Percentiles rank a stretch among this genome's conserved stretches.
phyloP scores from a whole-genome alignment of 2,113 vertebrate genomes.

The Indicator indicator region DNA sequence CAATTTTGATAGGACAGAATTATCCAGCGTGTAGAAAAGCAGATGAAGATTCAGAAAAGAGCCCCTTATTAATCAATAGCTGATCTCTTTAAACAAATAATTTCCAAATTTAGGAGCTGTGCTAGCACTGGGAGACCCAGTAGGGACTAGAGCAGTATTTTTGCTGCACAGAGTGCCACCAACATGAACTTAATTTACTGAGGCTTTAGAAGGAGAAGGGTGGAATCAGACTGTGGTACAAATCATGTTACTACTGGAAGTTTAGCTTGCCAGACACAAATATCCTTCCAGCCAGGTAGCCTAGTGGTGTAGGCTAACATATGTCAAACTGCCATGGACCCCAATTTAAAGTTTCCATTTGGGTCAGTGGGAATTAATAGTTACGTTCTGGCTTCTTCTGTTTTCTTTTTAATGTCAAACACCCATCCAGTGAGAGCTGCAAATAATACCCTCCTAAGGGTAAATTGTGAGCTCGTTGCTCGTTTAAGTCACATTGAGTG shows the following conservation, averaged over 20 bases:
- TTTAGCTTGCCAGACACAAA: constrained; percentile 46
- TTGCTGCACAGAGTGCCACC: constrained; percentile 5
- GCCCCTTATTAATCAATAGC: constrained; percentile 47
- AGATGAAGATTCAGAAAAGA: background rate
- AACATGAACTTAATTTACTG: constrained; percentile 45
- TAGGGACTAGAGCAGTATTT: constrained; percentile 38
- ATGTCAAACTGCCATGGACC: constrained; percentile 17
- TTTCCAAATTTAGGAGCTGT: constrained; percentile 47
- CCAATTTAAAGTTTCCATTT: constrained; percentile 60
- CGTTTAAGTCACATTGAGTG: constrained; percentile 64
- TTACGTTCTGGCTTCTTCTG: constrained; percentile 36
- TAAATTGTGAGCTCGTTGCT: constrained; percentile 65
- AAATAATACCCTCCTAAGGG: constrained; percentile 64
- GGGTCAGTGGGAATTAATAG: constrained; percentile 59
- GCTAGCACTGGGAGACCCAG: constrained; percentile 11
- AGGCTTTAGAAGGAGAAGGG: constrained; percentile 1
- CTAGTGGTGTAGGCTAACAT: constrained; percentile 12
- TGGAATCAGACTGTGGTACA: constrained; percentile 38
- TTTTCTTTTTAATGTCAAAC: constrained; percentile 59
- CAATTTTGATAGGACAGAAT: background rate
- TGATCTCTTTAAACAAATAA: constrained; percentile 41
- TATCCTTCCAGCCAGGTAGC: constrained; percentile 27
- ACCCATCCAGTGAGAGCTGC: constrained; percentile 30
- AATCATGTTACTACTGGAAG: constrained; percentile 43
- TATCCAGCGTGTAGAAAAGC: constrained; percentile 1